Evolutionary conservation across 30 jellyfish, hydroid and myxozoan species (phyloP).

Genomic region (Cassiopea xamachana): DNA sequence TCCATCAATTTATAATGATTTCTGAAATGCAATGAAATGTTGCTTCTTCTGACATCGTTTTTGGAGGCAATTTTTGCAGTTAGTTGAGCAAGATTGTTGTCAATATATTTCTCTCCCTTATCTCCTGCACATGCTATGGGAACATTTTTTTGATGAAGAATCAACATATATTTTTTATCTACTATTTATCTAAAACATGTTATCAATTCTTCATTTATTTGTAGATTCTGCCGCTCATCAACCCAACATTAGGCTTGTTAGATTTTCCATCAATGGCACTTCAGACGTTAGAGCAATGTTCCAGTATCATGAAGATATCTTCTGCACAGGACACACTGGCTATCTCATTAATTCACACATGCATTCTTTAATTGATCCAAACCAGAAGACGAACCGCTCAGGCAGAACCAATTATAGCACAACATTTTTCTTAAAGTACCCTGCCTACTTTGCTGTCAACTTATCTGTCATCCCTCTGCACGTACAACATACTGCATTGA

Average conservation of each 20-base stretch:
- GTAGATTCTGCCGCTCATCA: not conserved
- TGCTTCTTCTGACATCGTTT: too few species aligned
- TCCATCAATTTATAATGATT: too few species aligned
- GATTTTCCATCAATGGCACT: not conserved
- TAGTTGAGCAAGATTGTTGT: too few species aligned
- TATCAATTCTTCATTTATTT: not conserved
- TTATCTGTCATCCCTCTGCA: conserved; percentile 4
- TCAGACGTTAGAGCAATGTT: conserved; percentile 11
- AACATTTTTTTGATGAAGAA: too few species aligned
- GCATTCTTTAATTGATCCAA: not conserved
- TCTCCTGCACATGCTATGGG: too few species aligned
- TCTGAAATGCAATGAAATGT: too few species aligned
- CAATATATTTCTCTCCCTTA: too few species aligned
- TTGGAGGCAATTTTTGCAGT: too few species aligned
- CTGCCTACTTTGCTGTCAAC: not conserved
- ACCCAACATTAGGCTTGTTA: not conserved
- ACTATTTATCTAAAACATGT: not conserved
- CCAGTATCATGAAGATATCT: not conserved
- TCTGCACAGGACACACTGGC: conserved; percentile 7
- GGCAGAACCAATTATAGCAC: conserved; percentile 1
- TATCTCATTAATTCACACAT: not conserved
- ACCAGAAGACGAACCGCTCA: not conserved
- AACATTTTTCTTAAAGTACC: conserved; percentile 9
- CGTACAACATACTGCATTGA: not conserved
- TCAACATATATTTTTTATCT: too few species aligned